Evolutionary conservation across 2,113 vertebrate species (phyloP), one percentile per base, ranked within the genome.

Genomic region (Aythya baeri): DNA sequence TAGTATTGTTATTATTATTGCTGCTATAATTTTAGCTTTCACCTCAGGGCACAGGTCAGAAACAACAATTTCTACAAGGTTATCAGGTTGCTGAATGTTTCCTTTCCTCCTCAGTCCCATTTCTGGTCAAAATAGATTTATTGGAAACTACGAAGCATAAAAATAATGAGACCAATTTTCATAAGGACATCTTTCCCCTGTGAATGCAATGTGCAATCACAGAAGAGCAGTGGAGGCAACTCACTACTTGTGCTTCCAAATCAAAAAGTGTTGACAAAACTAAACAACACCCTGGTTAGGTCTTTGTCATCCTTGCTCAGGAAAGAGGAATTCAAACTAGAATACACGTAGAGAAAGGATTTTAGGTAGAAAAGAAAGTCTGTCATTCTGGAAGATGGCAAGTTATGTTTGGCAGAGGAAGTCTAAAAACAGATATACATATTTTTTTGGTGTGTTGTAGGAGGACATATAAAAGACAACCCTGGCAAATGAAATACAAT

Each of bases 51-150:
- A 88, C 67, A 83, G 94, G 91, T 93, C 88, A 73, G 57, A 66
- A 49, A 41, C 43, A 91, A 18, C 13, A 29, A 46, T 66, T 90
- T 83, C 32, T 90, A 38, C 76, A 82, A 66, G 86, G 80, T 83
- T 63, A 26, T 77, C 61, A 76, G 31, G 77, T 54, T 87, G 76
- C 72, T 86, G 59, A 86, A 62, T 7, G 1, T 70, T 87, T 82
- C n/a, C 55, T 88, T 80, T 86, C 81, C 79, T 91, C 50, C 55
- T 91, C 79, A 93, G 16, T 73, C 67, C 75, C 52, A 59, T 52
- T 83, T 93, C 79, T 93, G 68, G 21, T 54, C 50, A 83, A 70
- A 95, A 91, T 71, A 16, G 61, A 85, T 95, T 77, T 31, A 83
- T 26, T 90, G 63, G 31, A 74, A 92, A 86, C 68, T 59, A 3